Conservation (phyloP, 2,797 vertebrate species). For the Morelia viridis region DNA sequence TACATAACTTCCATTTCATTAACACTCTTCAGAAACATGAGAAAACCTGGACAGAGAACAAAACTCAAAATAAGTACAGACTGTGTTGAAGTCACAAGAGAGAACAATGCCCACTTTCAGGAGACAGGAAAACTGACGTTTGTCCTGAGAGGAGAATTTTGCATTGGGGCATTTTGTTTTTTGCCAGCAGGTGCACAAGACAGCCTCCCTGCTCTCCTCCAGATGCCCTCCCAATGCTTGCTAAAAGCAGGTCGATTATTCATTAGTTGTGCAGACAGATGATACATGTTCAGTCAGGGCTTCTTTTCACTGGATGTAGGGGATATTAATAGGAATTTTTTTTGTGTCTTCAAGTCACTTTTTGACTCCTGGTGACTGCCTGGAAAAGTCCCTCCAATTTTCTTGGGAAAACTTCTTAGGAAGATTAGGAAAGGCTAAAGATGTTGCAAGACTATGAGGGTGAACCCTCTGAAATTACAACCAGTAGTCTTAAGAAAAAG, state of each 20-base stretch:
- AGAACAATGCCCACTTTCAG: not conserved
- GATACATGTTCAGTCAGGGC: not conserved
- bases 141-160: not conserved
- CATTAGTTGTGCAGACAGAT: not conserved
- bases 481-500: not conserved
- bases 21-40: conserved; percentile 3
- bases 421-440: not conserved
- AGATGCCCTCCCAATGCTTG: not conserved
- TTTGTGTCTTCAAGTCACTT: not conserved
- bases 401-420: not conserved
- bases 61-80: not conserved
- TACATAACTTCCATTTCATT: conserved; percentile 23
- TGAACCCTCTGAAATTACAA: not conserved
- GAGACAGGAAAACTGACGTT: not conserved
- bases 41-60: not conserved
- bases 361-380: not conserved
- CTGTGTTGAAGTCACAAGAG: not conserved
- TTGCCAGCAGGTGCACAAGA: not conserved
- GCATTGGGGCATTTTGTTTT: not conserved
- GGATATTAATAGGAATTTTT: not conserved
- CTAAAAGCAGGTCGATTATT: not conserved
- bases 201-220: not conserved
- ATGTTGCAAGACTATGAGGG: not conserved
- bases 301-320: not conserved
- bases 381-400: not conserved